Evolutionary conservation across 2,113 vertebrate genomes (phyloP), one percentile per base, ranked within the genome.

Genomic region (Jaculus jaculus): DNA sequence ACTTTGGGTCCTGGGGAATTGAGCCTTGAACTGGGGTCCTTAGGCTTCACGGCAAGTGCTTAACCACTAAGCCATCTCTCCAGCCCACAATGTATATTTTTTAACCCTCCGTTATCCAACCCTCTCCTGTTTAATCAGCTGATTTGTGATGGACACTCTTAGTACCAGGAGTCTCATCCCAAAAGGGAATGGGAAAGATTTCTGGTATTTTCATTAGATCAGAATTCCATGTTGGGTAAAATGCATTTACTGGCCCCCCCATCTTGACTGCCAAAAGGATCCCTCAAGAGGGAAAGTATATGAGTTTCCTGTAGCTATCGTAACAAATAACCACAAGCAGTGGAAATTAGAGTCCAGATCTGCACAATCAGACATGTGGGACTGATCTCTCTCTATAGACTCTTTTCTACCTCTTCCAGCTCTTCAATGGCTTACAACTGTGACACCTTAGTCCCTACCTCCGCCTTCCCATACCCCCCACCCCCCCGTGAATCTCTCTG

Each of bases 191-290:
- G 7, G 77, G 58, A 81, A 68, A n/a, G 58, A 72, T 47, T 89
- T 21, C 24, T 77, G 32, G 66, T 37, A 69, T 2, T 71, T 5
- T 39, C 34, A 42, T 58, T 74, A 68, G 23, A 77, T 34, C 24
- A 68, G 63, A 63, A 60, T 54, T 17, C 37, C 17, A 4, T 3
- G 28, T 26, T 74, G n/a, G 66, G 15, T 84, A 72, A 54, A 24
- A 23, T 1, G 2, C 7, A 17, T 4, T 69, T 39, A 26, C 21
- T n/a, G 42, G 2, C 13, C 2, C 17, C 17, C 20, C 7, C 6
- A 2, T 71, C 66, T 21, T 37, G 26, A n/a, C 68, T 37, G 1
- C 10, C 39, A 13, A 75, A 81, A 66, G 20, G 24, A 51, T 21
- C 12, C 7, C 4, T 58, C 8, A 3, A 30, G 21, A 24, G 10